Evolutionary conservation across 2,113 vertebrate genomes (phyloP), one percentile per base, ranked within the genome.

Genomic region (Pterocles orientalis): DNA sequence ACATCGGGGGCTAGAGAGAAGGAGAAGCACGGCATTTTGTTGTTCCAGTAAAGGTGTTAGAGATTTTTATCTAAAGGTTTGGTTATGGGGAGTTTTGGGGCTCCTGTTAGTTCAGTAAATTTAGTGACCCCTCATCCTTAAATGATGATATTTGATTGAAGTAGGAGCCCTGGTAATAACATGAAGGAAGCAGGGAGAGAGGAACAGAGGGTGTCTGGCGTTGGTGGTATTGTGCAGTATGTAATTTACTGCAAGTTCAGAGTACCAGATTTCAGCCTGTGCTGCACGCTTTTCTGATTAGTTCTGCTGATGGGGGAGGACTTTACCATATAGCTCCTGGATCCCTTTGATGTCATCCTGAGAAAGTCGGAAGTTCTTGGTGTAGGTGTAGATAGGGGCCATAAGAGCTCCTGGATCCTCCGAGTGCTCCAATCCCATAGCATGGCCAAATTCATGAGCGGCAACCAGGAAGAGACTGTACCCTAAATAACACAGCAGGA

Each of bases 401-500:
- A 99, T 99, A 69, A 99, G 94, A 45, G 99, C 99, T 24, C 99
- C 99, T 0, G 99, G 98, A 86, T 99, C 99, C 94, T 99, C 98
- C 0, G 99, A 99, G 96, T 99, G 99, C 93, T 99, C 99, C 87
- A 99, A 94, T 39, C 99, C 99, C 97, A 99, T 98, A 2, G 99
- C 99, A 12, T 99, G 99, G 82, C 99, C 99, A 92, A 99, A 99
- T 82, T 99, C 99, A 66, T 99, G 99, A 88, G 99, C 99, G 47
- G 99, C 99, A 95, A 99, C 99, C 84, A 99, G 96, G 98, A 99
- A 99, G 83, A 99, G 97, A 96, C 99, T 99, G 97, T 99, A 99
- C 41, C 99, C 99, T 99, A 94, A 48, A 66, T 5, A 84, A 85
- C 33, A 72, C 11, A n/a, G 65, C 6, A n/a, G 84, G 36, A 7